Evolutionary conservation across 1,140 invertebrate genomes (phyloP).

Genomic region (Aradophagus sp.): DNA sequence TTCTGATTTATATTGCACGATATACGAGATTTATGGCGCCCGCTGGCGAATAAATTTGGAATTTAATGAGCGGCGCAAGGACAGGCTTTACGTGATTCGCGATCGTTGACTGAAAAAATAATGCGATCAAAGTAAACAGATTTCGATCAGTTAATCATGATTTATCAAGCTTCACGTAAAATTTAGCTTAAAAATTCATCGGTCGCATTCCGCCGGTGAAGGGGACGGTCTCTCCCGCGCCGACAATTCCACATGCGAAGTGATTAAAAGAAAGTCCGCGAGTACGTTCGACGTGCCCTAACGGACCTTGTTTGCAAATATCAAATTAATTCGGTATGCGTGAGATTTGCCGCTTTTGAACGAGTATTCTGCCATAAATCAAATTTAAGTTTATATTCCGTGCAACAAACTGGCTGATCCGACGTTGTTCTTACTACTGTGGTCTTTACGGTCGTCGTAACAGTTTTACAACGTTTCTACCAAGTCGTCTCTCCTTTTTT

Average conservation of each 20-base stretch:
- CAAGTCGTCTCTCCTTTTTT: constrained; percentile 37
- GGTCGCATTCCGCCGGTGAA: too few species aligned
- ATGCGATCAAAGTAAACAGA: too few species aligned
- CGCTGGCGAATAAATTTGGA: constrained; percentile 5
- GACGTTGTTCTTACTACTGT: constrained; percentile 27
- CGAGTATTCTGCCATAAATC: constrained; percentile 40
- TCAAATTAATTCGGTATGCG: constrained; percentile 37
- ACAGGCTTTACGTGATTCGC: constrained; percentile 4
- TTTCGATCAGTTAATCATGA: neutral
- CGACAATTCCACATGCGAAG: too few species aligned
- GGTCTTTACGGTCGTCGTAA: constrained; percentile 39
- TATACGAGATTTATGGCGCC: constrained; percentile 9
- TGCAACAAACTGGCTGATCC: constrained; percentile 40
- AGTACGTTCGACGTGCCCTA: constrained; percentile 5
- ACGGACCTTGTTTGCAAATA: constrained; percentile 17
- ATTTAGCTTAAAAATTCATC: too few species aligned
- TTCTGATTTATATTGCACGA: constrained; percentile 13
- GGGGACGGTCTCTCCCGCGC: too few species aligned
- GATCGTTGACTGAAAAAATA: neutral
- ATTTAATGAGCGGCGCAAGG: constrained; percentile 7
- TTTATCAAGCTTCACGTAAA: too few species aligned
- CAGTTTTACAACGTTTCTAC: constrained; percentile 46
- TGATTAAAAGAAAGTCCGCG: neutral
- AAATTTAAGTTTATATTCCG: constrained; percentile 46
- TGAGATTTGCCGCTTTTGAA: constrained; percentile 20